Evolutionary conservation across 1,140 invertebrate genomes (phyloP).

Genomic region (Hycleus phaleratus): DNA sequence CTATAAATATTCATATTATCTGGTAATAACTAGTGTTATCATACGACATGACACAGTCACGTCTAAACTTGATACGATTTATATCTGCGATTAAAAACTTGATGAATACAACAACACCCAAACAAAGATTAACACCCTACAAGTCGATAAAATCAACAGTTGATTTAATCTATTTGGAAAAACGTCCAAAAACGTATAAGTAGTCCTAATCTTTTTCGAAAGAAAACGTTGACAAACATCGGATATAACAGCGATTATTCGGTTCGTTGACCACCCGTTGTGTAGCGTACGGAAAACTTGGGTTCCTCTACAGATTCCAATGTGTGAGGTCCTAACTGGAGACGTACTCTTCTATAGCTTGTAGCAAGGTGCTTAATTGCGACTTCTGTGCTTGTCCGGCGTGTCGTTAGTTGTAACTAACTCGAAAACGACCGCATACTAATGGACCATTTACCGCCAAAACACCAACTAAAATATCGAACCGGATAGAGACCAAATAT

Average conservation of each 20-base stretch:
- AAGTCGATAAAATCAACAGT: neutral
- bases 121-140: neutral
- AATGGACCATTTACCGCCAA: slow-evolving; percentile 13
- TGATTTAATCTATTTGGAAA: too few species aligned
- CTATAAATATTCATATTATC: slow-evolving; percentile 6
- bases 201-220: too few species aligned
- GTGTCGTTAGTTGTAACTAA: slow-evolving; percentile 12
- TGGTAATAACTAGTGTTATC: neutral
- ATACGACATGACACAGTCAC: neutral
- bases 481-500: too few species aligned
- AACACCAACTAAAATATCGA: neutral
- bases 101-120: neutral
- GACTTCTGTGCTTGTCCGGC: slow-evolving; percentile 13
- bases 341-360: neutral
- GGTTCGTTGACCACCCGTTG: too few species aligned
- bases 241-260: too few species aligned
- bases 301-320: neutral
- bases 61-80: neutral
- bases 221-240: too few species aligned
- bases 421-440: slow-evolving; percentile 6
- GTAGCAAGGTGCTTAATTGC: slow-evolving; percentile 13
- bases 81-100: neutral
- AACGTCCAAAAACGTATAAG: too few species aligned
- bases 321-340: slow-evolving; percentile 5
- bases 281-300: too few species aligned